Conservation (phyloP, 2,113 vertebrate genomes). For the Gopherus evgoodei region DNA sequence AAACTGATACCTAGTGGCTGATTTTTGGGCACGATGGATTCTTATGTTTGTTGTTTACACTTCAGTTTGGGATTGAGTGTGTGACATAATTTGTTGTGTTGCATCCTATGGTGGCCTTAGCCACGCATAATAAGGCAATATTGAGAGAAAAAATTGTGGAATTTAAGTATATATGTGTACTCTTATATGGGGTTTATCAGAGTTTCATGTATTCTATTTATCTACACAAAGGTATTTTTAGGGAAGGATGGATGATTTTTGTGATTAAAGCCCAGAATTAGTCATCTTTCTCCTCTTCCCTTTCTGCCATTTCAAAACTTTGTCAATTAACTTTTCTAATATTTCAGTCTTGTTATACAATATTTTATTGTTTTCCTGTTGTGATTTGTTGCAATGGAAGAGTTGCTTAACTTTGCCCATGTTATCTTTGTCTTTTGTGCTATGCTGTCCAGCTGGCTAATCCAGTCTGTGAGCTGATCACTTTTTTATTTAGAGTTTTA, state of each 20-base stretch:
- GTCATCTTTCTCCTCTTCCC: background rate
- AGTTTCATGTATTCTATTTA: background rate
- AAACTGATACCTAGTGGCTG: background rate
- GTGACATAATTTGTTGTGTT: background rate
- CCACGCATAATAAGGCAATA: background rate
- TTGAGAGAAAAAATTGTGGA: background rate
- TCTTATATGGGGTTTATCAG: background rate
- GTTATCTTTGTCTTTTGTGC: slow-evolving; percentile 3
- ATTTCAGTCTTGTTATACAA: slow-evolving; percentile 33
- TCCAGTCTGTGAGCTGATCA: background rate
- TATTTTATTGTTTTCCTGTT: background rate
- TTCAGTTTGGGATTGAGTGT: background rate
- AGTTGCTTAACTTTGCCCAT: background rate
- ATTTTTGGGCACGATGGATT: background rate
- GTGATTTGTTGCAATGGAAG: slow-evolving; percentile 46
- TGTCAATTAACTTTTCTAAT: background rate
- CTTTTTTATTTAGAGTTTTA: background rate
- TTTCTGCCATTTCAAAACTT: slow-evolving; percentile 35
- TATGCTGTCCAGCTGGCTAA: background rate
- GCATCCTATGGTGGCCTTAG: background rate
- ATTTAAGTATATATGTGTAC: background rate
- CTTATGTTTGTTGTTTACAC: background rate
- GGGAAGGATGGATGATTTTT: background rate
- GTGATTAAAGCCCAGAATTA: slow-evolving; percentile 25
- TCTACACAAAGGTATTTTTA: background rate